phyloP scores from a whole-genome alignment of 2,888 invertebrate genomes.

The Frankliniella intonsa region DNA sequence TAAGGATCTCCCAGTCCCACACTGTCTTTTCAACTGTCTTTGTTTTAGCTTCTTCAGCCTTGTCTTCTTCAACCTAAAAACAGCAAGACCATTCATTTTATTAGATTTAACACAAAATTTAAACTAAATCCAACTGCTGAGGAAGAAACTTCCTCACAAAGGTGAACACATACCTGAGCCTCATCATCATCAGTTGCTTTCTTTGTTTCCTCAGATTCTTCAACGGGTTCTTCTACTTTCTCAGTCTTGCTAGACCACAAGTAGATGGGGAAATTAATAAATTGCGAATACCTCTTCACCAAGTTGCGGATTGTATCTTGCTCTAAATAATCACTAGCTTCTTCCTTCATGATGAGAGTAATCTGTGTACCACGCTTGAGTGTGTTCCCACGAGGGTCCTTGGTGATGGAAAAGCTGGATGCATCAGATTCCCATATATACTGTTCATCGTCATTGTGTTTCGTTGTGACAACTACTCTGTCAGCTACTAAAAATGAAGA shows the following conservation, averaged over 20 bases:
- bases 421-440: slow-evolving; percentile 99
- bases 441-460: slow-evolving; percentile 89
- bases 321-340: slow-evolving; percentile 94
- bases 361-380: slow-evolving; percentile 85
- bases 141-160: background rate
- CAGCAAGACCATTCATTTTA: slow-evolving; percentile 36
- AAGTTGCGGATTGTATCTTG: slow-evolving; percentile 83
- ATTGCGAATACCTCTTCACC: slow-evolving; percentile 97
- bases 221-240: slow-evolving; percentile 66
- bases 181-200: slow-evolving; percentile 50
- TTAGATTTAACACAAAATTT: background rate
- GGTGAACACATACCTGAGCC: slow-evolving; percentile 45
- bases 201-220: slow-evolving; percentile 45
- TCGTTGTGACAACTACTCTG: slow-evolving; percentile 90
- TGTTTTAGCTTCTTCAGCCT: slow-evolving; percentile 70
- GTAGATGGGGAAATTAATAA: slow-evolving; percentile 98
- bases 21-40: slow-evolving; percentile 90
- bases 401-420: slow-evolving; percentile 76
- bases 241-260: slow-evolving; percentile 82
- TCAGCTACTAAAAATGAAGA: slow-evolving; percentile 97
- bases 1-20: slow-evolving; percentile 97
- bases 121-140: no score
- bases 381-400: slow-evolving; percentile 91
- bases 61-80: slow-evolving; percentile 62
- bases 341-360: slow-evolving; percentile 90